Percentiles rank a stretch among this genome's conserved stretches.
phyloP scores from a whole-genome alignment of 2,113 vertebrate genomes.

The Saimiri boliviensis region DNA sequence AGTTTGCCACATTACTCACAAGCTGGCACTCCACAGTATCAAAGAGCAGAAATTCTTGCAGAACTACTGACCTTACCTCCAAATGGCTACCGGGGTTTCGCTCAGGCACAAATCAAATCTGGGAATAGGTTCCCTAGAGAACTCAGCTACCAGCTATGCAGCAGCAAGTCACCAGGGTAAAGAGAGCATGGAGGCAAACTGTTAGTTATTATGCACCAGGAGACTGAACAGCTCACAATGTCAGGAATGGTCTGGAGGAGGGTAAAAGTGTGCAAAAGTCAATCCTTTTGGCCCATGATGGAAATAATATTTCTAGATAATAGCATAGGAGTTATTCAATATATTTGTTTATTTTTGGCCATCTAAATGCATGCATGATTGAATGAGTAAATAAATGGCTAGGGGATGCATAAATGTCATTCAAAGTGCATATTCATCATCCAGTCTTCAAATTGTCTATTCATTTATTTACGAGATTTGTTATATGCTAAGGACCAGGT shows the following conservation, averaged over 20 bases:
- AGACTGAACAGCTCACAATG: not conserved
- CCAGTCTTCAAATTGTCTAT: not conserved
- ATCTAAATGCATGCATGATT: not conserved
- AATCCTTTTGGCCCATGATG: not conserved
- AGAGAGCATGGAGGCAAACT: not conserved
- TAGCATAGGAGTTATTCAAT: not conserved
- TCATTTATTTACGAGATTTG: not conserved
- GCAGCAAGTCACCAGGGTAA: not conserved
- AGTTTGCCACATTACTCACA: not conserved
- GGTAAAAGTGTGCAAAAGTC: not conserved
- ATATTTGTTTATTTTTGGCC: not conserved
- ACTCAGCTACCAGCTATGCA: not conserved
- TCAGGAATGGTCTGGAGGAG: not conserved
- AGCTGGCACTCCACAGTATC: not conserved
- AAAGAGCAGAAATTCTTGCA: constrained; percentile 48
- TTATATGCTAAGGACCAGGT: not conserved
- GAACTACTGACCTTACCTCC: constrained; percentile 2
- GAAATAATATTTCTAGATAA: not conserved
- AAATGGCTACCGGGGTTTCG: constrained; percentile 56
- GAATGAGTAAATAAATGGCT: not conserved
- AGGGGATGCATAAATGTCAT: not conserved
- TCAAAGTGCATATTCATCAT: not conserved
- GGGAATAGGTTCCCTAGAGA: not conserved
- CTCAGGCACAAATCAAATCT: constrained; percentile 65
- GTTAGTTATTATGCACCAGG: not conserved